phyloP scores from a whole-genome alignment of 2,888 invertebrate species.

The Rhagonycha lutea region DNA sequence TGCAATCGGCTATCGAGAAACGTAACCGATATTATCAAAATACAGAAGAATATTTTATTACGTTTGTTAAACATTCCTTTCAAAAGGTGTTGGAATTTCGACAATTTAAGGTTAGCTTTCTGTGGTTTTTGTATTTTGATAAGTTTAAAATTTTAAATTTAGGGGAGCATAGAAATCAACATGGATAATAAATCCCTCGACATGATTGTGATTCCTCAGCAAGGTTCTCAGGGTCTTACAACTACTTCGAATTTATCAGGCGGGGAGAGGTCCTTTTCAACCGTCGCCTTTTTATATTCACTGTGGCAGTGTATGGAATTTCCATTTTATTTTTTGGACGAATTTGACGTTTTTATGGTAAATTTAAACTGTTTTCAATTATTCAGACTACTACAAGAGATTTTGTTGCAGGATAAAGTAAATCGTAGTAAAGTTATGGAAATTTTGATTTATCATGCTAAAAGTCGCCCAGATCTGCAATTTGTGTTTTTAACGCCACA shows the following conservation, averaged over 20 bases:
- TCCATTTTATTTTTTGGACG: constrained; percentile 93
- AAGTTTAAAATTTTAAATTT: constrained; percentile 26
- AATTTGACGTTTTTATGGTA: constrained; percentile 97
- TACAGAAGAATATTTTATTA: constrained; percentile 52
- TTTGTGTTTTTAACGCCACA: constrained; percentile 91
- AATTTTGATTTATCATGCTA: constrained; percentile 76
- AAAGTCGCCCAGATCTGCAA: constrained; percentile 69
- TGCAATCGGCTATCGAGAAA: constrained; percentile 41
- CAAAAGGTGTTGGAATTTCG: constrained; percentile 60
- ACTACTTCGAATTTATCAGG: constrained; percentile 81
- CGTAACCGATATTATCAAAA: constrained; percentile 49
- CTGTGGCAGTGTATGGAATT: constrained; percentile 91
- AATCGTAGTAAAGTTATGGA: constrained; percentile 80
- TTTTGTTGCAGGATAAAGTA: constrained; percentile 71
- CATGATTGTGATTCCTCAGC: constrained; percentile 61
- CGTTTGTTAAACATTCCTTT: constrained; percentile 56
- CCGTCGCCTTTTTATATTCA: constrained; percentile 89
- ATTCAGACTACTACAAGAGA: background rate
- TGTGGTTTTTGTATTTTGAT: background rate
- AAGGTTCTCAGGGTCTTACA: constrained; percentile 56
- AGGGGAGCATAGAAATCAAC: constrained; percentile 64
- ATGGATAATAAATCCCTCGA: constrained; percentile 56
- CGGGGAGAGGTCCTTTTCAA: constrained; percentile 95
- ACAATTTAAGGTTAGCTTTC: constrained; percentile 60
- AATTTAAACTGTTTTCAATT: constrained; percentile 34